Base-by-base conservation (phyloP, 2,797 vertebrate genomes). In the Remorina albescens region DNA sequence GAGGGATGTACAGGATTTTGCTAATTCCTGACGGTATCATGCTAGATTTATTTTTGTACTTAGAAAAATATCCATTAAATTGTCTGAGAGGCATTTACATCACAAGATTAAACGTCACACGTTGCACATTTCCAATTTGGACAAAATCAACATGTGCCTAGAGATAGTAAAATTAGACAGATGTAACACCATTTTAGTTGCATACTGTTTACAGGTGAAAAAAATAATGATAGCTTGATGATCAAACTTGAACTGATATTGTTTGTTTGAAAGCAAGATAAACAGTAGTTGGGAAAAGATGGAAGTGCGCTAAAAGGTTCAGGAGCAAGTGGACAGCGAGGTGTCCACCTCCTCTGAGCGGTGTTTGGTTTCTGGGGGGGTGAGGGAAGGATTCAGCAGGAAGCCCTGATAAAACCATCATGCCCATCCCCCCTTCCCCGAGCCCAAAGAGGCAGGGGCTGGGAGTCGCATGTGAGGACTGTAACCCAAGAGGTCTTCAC, bases 331-430 rank as follows among this genome's bases (percentile, higher is more conserved):
- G 90, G 92, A 92, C 94, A 94, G 92, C 91, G 13, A 47, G 53
- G 92, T 92, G 92, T 93, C 93, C 92, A 88, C 91, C 85, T 92
- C 91, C 91, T 90, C 92, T 93, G 93, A 93, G 78, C 85, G 84
- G 83, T 67, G 85, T 91, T 91, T 92, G 86, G 87, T 90, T 90
- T 86, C 54, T 5, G 84, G 91, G 93, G 92, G 90, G 86, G 84
- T 92, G 90, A 91, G 91, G 91, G 92, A 94, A 93, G 90, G 92
- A 91, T 94, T 93, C 91, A 92, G 87, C 88, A 92, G 90, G 86
- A 82, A 71, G 86, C 82, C 93, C 89, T 90, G 89, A 92, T 92
- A 88, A 92, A 92, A 86, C 91, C 88, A 90, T 93, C 93, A 58
- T 89, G 89, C 91, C 91, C 91, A 89, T 89, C 89, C 82, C 90